phyloP scores from a whole-genome alignment of 2,888 invertebrate species.

The Netelia inedita region DNA sequence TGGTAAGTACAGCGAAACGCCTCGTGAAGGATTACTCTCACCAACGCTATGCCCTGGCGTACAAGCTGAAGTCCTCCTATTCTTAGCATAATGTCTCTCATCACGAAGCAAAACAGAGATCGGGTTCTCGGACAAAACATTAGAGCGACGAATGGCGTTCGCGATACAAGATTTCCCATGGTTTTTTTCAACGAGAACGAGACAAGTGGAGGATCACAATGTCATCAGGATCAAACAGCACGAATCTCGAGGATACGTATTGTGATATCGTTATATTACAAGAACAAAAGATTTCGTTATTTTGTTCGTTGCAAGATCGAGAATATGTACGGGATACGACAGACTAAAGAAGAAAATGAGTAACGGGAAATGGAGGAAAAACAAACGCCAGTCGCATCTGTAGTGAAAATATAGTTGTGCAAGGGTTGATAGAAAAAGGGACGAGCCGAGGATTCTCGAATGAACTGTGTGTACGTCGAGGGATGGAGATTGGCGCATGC shows the following conservation, averaged over 20 bases:
- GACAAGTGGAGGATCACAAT: too few relatives aligned
- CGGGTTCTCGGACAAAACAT: conserved; percentile 24
- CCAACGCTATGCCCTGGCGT: conserved; percentile 71
- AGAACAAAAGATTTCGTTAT: too few relatives aligned
- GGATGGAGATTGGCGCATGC: conserved; percentile 66
- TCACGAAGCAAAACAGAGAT: conserved; percentile 28
- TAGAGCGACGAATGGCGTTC: background rate
- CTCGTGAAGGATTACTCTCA: conserved; percentile 72
- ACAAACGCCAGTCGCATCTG: conserved; percentile 35
- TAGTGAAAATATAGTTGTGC: conserved; percentile 18
- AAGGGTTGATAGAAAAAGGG: background rate
- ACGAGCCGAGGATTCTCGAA: conserved; percentile 6
- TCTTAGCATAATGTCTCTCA: conserved; percentile 74
- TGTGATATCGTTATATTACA: too few relatives aligned
- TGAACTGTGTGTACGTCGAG: conserved; percentile 27
- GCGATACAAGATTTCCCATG: conserved; percentile 65
- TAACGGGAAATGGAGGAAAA: conserved; percentile 3
- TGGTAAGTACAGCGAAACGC: conserved; percentile 79
- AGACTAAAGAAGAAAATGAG: conserved; percentile 18
- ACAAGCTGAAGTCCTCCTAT: conserved; percentile 79
- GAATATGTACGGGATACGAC: background rate
- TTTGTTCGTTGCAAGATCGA: background rate
- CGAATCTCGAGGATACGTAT: background rate
- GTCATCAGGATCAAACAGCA: background rate
- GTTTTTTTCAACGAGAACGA: background rate